Evolutionary conservation across 2,113 vertebrate genomes (phyloP).

Genomic region (Bolborhynchus lineola): DNA sequence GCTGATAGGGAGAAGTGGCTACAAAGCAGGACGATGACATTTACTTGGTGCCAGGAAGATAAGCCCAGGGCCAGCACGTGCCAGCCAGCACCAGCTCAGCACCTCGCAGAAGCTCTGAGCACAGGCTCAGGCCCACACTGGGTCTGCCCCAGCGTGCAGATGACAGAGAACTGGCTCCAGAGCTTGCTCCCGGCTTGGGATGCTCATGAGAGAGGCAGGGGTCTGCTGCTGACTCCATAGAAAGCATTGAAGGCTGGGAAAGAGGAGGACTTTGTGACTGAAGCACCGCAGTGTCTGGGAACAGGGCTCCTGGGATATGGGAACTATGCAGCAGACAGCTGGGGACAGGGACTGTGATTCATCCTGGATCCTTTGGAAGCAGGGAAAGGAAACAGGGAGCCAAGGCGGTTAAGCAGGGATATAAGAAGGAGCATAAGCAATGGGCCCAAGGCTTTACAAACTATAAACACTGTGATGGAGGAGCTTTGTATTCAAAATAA

Average conservation of each 20-base stretch:
- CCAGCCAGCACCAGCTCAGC: neutral
- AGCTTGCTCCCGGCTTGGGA: neutral
- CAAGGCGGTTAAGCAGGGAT: neutral
- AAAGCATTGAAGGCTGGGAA: neutral
- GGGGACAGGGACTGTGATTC: neutral
- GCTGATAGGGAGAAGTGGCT: neutral
- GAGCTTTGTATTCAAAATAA: conserved; percentile 51
- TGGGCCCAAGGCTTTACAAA: conserved; percentile 18
- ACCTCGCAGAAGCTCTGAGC: neutral
- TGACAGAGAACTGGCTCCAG: neutral
- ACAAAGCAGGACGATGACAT: neutral
- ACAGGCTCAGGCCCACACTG: accelerated
- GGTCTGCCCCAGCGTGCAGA: accelerated
- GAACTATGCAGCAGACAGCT: neutral
- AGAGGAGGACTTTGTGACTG: neutral
- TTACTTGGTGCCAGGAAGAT: neutral
- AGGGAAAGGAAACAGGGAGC: conserved; percentile 28
- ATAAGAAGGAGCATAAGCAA: conserved; percentile 15
- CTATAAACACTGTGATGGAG: conserved; percentile 42
- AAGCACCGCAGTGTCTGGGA: conserved; percentile 10
- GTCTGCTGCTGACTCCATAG: neutral
- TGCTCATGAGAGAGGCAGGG: neutral
- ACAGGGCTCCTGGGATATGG: neutral
- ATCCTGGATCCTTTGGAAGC: neutral
- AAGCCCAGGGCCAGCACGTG: neutral